Evolutionary conservation across 2,113 vertebrate species (phyloP), one percentile per base, ranked within the genome.

Genomic region (Bujurquina vittata): DNA sequence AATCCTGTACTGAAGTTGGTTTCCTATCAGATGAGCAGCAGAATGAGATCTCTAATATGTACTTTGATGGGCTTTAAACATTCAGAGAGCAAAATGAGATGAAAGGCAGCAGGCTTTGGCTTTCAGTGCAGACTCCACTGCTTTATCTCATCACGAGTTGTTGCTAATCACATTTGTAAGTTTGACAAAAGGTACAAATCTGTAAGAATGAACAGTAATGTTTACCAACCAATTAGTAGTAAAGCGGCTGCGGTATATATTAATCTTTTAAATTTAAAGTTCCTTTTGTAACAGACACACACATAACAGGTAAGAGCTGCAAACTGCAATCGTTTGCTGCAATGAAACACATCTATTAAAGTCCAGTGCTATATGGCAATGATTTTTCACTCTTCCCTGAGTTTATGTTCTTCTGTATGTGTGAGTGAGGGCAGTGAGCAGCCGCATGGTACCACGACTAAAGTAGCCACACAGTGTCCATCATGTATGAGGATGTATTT

Each of bases 101-200:
- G 29, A 65, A 80, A 73, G 12, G 29, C 49, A 43, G 56, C 18
- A 56, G 12, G 18, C 31, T 26, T 56, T 29, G 49, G 29, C 73
- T 65, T 78, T 62, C 12, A 22, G 35, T 88, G 20, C 11, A 33
- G 23, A 73, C 40, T 59, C 23, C 2, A 26, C 29, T 63, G 69
- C 29, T 82, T 78, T 31, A 81, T 83, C 26, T 84, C 35, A 46
- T 81, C 17, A 88, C 10, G 49, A 40, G 29, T 59, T 46, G 0
- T 67, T 12, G 15, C 10, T 14, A 26, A 29, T 31, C 23, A 69
- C 65, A 52, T 69, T 52, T 29, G 23, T 31, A 20, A 29, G 43
- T 69, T 52, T 69, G 20, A 52, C 2, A 0, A 31, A 72, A 72
- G 26, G 23, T 72, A 72, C 46, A 52, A 10, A 72, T 17, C 46